Conservation (phyloP, 1,140 invertebrate genomes). For the Cyrtorhinus lividipennis region DNA sequence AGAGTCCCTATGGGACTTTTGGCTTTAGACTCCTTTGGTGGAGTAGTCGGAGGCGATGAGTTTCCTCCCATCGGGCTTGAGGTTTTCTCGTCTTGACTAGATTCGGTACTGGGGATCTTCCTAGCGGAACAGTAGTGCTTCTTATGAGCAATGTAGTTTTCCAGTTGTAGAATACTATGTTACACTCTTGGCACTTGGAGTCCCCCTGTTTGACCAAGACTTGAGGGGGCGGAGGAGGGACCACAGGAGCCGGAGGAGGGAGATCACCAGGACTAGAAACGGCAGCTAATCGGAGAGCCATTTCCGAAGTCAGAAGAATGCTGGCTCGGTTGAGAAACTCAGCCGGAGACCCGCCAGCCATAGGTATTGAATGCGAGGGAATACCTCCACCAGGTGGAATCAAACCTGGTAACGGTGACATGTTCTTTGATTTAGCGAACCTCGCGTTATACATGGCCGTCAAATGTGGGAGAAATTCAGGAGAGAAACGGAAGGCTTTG, state of each 20-base stretch:
- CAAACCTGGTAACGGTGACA: conserved; percentile 15
- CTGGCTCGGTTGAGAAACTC: conserved; percentile 20
- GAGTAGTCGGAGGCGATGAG: conserved; percentile 21
- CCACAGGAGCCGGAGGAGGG: conserved; percentile 27
- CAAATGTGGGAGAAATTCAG: conserved; percentile 24
- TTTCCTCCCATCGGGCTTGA: conserved; percentile 20
- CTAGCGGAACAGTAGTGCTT: conserved; percentile 83
- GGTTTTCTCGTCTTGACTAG: conserved; percentile 32
- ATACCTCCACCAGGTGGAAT: conserved; percentile 14
- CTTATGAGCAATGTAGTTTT: conserved; percentile 89
- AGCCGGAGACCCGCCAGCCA: conserved; percentile 20
- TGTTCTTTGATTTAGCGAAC: conserved; percentile 16
- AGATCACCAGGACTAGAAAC: conserved; percentile 31
- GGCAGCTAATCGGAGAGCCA: conserved; percentile 29
- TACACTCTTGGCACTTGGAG: conserved; percentile 87
- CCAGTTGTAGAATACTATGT: conserved; percentile 91
- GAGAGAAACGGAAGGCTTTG: conserved; percentile 22
- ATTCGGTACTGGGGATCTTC: conserved; percentile 21
- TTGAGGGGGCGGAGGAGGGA: conserved; percentile 36
- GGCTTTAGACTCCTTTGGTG: conserved; percentile 19
- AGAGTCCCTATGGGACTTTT: conserved; percentile 18
- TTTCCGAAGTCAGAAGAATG: conserved; percentile 25
- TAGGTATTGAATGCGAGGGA: conserved; percentile 22
- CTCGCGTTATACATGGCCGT: conserved; percentile 15
- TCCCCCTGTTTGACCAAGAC: conserved; percentile 69